Evolutionary conservation across 2,797 vertebrate genomes (phyloP).

Genomic region (Fistularia commersonii): DNA sequence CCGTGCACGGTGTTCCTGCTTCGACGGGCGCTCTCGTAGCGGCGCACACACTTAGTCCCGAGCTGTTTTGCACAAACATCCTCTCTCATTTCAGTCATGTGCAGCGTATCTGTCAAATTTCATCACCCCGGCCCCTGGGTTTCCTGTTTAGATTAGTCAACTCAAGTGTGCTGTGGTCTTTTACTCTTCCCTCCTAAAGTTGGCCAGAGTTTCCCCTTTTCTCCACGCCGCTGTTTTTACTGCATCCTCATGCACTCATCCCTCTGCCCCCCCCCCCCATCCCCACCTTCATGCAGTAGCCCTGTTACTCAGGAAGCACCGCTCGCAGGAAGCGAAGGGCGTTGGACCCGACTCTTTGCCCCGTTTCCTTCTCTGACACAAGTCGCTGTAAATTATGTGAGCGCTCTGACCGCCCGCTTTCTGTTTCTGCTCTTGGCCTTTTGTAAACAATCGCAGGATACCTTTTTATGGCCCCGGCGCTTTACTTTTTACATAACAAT

Average conservation of each 20-base stretch:
- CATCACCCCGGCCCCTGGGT: constrained; percentile 15
- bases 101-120: constrained; percentile 20
- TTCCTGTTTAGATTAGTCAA: constrained; percentile 32
- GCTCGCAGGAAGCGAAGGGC: constrained; percentile 62
- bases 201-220: constrained; percentile 8
- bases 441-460: neutral
- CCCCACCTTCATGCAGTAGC: constrained; percentile 53
- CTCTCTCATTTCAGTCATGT: neutral
- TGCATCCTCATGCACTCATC: constrained; percentile 25
- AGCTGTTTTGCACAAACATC: constrained; percentile 1
- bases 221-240: neutral
- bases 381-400: constrained; percentile 28
- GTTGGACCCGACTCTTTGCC: constrained; percentile 53
- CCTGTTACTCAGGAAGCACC: constrained; percentile 61
- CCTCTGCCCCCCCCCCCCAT: constrained; percentile 30
- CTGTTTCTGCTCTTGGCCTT: constrained; percentile 1
- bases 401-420: neutral
- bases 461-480: neutral
- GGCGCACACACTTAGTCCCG: neutral
- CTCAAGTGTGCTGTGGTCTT: constrained; percentile 34
- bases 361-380: constrained; percentile 48
- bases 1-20: neutral
- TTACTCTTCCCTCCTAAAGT: constrained; percentile 47
- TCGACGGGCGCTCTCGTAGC: constrained; percentile 1
- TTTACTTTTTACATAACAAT: neutral